Conservation (phyloP, 2,888 invertebrate genomes). For the Lissonota sp. region DNA sequence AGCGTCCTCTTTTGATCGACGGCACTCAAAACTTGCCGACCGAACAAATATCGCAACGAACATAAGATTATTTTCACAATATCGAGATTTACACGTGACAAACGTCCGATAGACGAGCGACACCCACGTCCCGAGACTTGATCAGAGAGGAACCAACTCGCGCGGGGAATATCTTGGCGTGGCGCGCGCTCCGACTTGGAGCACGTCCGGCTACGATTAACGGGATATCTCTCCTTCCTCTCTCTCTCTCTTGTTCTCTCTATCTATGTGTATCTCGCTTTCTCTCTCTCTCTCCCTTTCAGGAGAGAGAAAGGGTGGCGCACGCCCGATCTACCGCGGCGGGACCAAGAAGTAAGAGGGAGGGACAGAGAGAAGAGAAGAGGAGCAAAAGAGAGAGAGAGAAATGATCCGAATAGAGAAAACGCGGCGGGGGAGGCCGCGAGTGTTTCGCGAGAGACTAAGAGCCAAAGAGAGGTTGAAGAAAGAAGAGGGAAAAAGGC, state of each 20-base stretch:
- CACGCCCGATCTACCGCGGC: slow-evolving; percentile 64
- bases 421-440: slow-evolving; percentile 44
- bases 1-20: background rate
- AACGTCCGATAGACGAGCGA: slow-evolving; percentile 15
- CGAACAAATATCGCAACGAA: background rate
- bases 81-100: slow-evolving; percentile 16
- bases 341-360: slow-evolving; percentile 37
- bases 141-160: slow-evolving; percentile 20
- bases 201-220: slow-evolving; percentile 64
- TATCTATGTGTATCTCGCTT: slow-evolving; percentile 53
- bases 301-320: slow-evolving; percentile 55
- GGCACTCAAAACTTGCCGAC: background rate
- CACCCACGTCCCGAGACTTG: slow-evolving; percentile 24
- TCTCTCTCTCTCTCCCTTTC: slow-evolving; percentile 49
- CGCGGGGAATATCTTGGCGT: slow-evolving; percentile 29
- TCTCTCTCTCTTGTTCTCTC: slow-evolving; percentile 39
- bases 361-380: slow-evolving; percentile 29
- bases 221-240: slow-evolving; percentile 62
- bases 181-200: slow-evolving; percentile 59
- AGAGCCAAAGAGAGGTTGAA: background rate
- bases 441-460: slow-evolving; percentile 37
- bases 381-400: background rate
- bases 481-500: slow-evolving; percentile 25
- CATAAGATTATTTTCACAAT: background rate
- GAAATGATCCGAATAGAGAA: background rate